phyloP scores from a whole-genome alignment of 2,888 invertebrate genomes.

The Morpho deidamia region DNA sequence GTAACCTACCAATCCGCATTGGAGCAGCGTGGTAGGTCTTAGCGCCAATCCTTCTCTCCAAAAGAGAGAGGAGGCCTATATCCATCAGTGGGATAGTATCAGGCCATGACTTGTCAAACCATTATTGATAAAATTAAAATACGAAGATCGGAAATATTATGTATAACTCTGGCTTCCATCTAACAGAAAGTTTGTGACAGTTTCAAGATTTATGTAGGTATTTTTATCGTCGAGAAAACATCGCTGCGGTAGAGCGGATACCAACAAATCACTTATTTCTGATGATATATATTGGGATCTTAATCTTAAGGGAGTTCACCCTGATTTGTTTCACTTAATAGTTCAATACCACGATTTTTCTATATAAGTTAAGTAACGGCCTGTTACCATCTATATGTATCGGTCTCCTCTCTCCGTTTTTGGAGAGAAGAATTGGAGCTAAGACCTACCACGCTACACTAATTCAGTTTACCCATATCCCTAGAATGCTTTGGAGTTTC shows the following conservation, averaged over 20 bases:
- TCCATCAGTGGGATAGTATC: too few relatives aligned
- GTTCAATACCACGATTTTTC: background rate
- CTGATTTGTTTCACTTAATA: background rate
- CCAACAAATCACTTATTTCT: conserved; percentile 17
- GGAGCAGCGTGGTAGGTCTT: too few relatives aligned
- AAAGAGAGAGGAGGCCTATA: too few relatives aligned
- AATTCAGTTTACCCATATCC: background rate
- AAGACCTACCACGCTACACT: too few relatives aligned
- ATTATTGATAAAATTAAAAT: conserved; percentile 5
- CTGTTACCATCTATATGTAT: too few relatives aligned
- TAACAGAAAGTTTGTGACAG: conserved; percentile 27
- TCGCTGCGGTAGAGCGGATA: conserved; percentile 9
- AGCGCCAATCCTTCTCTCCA: too few relatives aligned
- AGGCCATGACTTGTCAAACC: background rate
- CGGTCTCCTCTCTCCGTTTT: too few relatives aligned
- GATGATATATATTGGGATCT: conserved; percentile 11
- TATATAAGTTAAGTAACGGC: too few relatives aligned
- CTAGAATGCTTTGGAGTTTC: background rate
- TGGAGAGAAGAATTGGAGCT: too few relatives aligned
- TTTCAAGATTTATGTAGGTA: conserved; percentile 29
- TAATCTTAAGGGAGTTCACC: conserved; percentile 1
- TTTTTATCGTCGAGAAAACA: conserved; percentile 29
- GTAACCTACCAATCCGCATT: too few relatives aligned
- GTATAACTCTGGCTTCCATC: conserved; percentile 15
- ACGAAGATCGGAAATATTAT: conserved; percentile 16